These are phyloP conservation scores for Platycheirus rosarum DNA, from an alignment of 2,888 invertebrate species.

Conservation along the genomic window DNA sequence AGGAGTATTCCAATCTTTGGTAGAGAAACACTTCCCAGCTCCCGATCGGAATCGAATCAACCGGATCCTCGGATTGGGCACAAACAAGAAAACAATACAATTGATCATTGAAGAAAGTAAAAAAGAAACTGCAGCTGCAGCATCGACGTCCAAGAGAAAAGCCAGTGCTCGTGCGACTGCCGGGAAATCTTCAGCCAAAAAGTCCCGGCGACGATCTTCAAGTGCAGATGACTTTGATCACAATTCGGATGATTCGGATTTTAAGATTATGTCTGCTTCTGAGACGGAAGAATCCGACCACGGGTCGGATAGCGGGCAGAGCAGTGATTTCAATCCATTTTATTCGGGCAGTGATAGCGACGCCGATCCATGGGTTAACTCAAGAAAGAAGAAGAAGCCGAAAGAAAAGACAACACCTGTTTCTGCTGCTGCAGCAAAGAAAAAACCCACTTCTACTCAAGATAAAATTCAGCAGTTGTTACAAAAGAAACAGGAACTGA, in stretches of 20 bases:
- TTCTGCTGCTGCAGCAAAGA: constrained; percentile 70
- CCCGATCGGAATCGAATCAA: constrained; percentile 93
- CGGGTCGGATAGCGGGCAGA: constrained; percentile 85
- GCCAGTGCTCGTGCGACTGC: constrained; percentile 64
- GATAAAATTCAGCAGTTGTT: constrained; percentile 91
- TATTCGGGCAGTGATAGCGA: constrained; percentile 92
- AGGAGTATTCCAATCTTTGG: constrained; percentile 97
- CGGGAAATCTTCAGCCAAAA: constrained; percentile 74
- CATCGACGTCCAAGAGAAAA: constrained; percentile 79
- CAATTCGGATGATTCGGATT: constrained; percentile 80
- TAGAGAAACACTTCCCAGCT: constrained; percentile 99
- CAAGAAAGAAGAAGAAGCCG: constrained; percentile 85
- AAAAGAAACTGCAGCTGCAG: constrained; percentile 48
- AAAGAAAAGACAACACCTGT: constrained; percentile 77
- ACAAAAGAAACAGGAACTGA: constrained; percentile 82
- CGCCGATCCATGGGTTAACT: constrained; percentile 91
- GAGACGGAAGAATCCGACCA: constrained; percentile 84
- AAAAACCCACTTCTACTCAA: constrained; percentile 86
- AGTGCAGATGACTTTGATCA: constrained; percentile 85
- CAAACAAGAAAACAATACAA: constrained; percentile 77
- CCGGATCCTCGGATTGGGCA: constrained; percentile 88
- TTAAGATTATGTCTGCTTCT: constrained; percentile 80
- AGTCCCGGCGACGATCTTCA: constrained; percentile 85
- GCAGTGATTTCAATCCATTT: constrained; percentile 96
- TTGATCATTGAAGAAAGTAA: constrained; percentile 76